These are phyloP conservation scores for Xylophagus ater DNA, from an alignment of 2,888 invertebrate species.

Conservation along the genomic window DNA sequence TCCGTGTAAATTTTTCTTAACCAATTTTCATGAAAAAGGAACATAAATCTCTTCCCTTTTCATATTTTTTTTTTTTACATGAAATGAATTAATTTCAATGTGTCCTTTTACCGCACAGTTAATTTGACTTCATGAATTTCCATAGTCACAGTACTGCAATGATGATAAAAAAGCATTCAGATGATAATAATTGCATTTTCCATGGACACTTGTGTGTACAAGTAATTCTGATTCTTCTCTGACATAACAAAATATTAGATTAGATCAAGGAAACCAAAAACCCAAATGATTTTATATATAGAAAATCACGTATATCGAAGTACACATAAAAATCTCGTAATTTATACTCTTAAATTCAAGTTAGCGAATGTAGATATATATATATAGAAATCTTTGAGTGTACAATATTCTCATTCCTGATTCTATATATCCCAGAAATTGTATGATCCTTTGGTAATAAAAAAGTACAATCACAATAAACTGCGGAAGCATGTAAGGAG, in stretches of 20 bases:
- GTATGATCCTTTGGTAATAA: constrained; percentile 13
- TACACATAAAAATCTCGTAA: constrained; percentile 3
- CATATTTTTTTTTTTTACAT: no score
- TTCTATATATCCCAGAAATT: constrained; percentile 1
- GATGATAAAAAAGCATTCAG: constrained; percentile 17
- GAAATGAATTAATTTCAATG: no score
- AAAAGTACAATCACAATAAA: constrained; percentile 18
- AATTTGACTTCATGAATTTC: no score
- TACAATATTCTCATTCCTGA: constrained; percentile 5
- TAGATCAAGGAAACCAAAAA: no score
- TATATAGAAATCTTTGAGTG: background rate
- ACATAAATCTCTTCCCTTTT: no score
- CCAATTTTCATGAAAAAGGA: no score
- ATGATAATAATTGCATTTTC: constrained; percentile 16
- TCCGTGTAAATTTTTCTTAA: no score
- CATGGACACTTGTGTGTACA: constrained; percentile 16
- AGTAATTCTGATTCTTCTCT: no score
- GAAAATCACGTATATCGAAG: background rate
- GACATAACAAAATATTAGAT: no score
- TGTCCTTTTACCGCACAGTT: no score
- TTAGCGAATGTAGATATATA: constrained; percentile 1
- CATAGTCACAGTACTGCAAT: no score
- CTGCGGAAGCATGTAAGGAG: constrained; percentile 14
- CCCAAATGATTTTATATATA: constrained; percentile 1
- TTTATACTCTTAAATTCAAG: constrained; percentile 1